Evolutionary conservation across 2,113 vertebrate genomes (phyloP), one percentile per base, ranked within the genome.

Genomic region (Bungarus multicinctus): DNA sequence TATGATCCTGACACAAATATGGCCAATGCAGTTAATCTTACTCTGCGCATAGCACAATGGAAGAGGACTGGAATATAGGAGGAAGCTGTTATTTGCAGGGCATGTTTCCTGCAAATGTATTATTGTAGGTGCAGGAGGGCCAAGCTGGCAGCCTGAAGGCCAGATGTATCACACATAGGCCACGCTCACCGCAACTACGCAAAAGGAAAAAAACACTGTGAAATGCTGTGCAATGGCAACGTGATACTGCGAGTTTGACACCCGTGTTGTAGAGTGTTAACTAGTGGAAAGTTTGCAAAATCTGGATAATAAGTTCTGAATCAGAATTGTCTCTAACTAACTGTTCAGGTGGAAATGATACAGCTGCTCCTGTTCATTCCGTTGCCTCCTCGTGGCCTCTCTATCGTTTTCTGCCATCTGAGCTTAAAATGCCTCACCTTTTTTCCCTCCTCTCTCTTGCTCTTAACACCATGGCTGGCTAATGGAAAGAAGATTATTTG

Each of bases 11-110:
- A 96, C 95, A 96, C 92, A 97, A 96, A 95, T 95, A 96, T 97
- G 94, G 91, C 93, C 95, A 94, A 54, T 93, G 93, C 93, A 97
- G 96, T 96, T 96, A 97, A 97, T 97, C 95, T 93, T 95, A 87
- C 95, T 95, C 96, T 94, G 81, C 93, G 94, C 93, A 88, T 95
- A 94, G 89, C 90, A 94, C 94, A 95, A 93, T 27, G 91, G 94
- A 47, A 16, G 23, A 43, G 22, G 64, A 30, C 6, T 89, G 50
- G 50, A 5, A 34, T 39, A 39, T 3, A 81, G 88, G 90, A 14
- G 52, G n/a, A 23, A 64, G 27, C 22, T 23, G 25, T 81, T 90
- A 93, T 94, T 91, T 87, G 85, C 14, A 7, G 47, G 47, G 9
- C 94, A 34, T 39, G 90, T 93, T 95, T 93, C 91, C 93, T 91